Conservation (phyloP, 2,113 vertebrate species). For the Pteronura brasiliensis region DNA sequence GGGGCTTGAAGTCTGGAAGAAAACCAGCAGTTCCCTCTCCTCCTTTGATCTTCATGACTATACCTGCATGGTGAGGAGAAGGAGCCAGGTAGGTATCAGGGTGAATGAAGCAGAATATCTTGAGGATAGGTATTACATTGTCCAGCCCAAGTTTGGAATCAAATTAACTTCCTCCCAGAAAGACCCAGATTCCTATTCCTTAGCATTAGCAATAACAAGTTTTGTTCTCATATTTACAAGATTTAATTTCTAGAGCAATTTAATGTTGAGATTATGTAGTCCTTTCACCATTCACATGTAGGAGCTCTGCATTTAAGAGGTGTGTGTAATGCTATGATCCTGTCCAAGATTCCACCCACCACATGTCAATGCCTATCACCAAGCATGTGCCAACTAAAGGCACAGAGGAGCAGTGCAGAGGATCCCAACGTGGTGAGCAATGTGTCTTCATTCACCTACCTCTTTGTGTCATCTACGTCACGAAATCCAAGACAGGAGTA, state of each 20-base stretch:
- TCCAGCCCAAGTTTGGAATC: not conserved
- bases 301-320: not conserved
- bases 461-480: not conserved
- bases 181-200: not conserved
- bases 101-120: not conserved
- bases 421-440: fast-evolving
- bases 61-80: fast-evolving
- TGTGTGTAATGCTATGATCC: not conserved
- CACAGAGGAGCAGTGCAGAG: fast-evolving
- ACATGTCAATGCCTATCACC: too few relatives aligned
- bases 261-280: not conserved
- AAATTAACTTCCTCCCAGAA: not conserved
- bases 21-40: not conserved
- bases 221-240: not conserved
- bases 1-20: not conserved
- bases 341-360: not conserved
- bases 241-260: not conserved
- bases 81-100: not conserved
- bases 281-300: not conserved
- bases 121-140: fast-evolving
- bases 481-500: not conserved
- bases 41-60: not conserved
- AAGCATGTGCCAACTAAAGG: not conserved
- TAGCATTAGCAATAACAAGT: not conserved
- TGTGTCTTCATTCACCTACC: too few relatives aligned